Base-by-base conservation (phyloP, 2,888 invertebrate genomes). In the Slavum lentiscoides region DNA sequence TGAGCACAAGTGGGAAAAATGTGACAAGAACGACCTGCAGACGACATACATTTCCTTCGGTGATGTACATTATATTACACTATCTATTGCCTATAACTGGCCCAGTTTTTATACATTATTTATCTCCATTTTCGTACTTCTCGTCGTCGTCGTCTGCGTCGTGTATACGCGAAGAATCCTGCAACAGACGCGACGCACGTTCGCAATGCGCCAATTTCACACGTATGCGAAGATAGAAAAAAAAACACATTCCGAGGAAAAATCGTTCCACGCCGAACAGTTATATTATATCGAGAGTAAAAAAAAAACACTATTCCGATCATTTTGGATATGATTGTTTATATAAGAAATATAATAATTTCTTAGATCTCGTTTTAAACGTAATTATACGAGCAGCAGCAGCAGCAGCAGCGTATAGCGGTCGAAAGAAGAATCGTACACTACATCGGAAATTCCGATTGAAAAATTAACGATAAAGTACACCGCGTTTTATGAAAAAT, bases 11-110 rank as follows among this genome's bases (percentile, higher is more conserved):
- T 37, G 11, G 30, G 17, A 49, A 61, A 49, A 59, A 39, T 76
- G 55, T 3, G 23, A 67, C 75, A 39, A 67, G 43, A 64, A 68
- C 23, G 37, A 39, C 19, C 19, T 13, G 11, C 30, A 30, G 74
- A 76, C 69, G 74, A 76, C 69, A 69, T 43, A 43, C 59, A 17
- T 76, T 68, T 70, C 69, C 61, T 59, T 68, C 23, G 68, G 43
- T 30, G 68, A 43, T 61, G 58, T 58, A 17, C 37, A 30, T 4
- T 23, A 59, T 69, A 69, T 43, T 53, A 43, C 23, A 70, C 49
- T 49, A 13, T 11, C 49, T 49, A 49, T 49, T 55, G 43, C 39
- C 68, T 68, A 30, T 30, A 76, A 69, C 23, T 70, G 70, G 59
- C 69, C 70, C 21, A 70, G 69, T 66, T 74, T 74, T 74, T 66